phyloP scores from a whole-genome alignment of 2,113 vertebrate genomes.

The Upupa epops region DNA sequence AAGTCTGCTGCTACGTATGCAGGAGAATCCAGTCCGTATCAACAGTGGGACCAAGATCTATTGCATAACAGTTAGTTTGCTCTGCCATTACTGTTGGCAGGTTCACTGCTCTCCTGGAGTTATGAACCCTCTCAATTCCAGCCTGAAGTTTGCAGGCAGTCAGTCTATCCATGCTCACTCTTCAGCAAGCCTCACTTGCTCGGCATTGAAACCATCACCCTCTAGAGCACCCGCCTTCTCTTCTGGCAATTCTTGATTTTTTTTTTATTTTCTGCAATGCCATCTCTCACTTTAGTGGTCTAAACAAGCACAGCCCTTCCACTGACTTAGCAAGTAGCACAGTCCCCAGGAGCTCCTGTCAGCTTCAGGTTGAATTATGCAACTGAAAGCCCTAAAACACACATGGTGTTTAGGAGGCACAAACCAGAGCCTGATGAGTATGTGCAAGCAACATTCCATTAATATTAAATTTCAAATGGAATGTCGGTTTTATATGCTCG shows the following conservation, averaged over 20 bases:
- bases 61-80: background rate
- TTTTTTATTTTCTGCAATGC: background rate
- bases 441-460: constrained; percentile 18
- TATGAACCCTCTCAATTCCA: background rate
- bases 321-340: background rate
- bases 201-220: background rate
- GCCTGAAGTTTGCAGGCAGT: background rate
- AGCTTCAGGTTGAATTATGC: background rate
- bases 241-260: background rate
- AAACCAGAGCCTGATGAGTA: background rate
- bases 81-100: background rate
- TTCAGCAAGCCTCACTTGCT: background rate
- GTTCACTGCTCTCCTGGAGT: background rate
- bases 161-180: background rate
- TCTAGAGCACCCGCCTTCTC: background rate
- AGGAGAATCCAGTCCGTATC: background rate
- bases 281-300: background rate
- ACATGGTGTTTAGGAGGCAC: background rate
- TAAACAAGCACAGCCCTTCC: background rate
- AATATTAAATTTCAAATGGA: constrained; percentile 32
- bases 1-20: background rate
- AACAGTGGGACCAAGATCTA: background rate
- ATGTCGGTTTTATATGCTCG: background rate
- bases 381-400: background rate
- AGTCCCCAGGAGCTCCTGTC: background rate